These are phyloP conservation scores for Lepidochrysops patricia DNA, from an alignment of 2,888 invertebrate genomes.

Conservation along the genomic window DNA sequence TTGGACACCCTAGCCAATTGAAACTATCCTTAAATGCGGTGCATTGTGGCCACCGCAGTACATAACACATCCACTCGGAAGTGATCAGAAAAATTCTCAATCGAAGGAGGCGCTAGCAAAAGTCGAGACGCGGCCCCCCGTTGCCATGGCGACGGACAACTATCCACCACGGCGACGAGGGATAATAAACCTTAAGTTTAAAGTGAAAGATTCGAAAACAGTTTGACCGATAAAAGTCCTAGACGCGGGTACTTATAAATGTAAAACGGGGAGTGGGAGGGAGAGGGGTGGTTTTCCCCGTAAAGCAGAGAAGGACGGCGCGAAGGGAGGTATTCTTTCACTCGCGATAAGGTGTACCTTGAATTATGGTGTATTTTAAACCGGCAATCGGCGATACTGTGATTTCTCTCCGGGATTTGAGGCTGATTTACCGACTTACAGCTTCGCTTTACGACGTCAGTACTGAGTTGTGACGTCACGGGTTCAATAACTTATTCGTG, in stretches of 20 bases:
- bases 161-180: slow-evolving; percentile 19
- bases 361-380: slow-evolving; percentile 73
- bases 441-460: slow-evolving; percentile 20
- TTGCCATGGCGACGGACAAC: slow-evolving; percentile 44
- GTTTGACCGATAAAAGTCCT: not conserved
- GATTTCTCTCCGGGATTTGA: slow-evolving; percentile 41
- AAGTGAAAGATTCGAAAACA: slow-evolving; percentile 29
- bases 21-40: not conserved
- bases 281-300: slow-evolving; percentile 27
- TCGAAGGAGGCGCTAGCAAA: slow-evolving; percentile 56
- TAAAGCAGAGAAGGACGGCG: slow-evolving; percentile 27
- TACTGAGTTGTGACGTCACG: not conserved
- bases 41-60: slow-evolving; percentile 17
- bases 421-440: slow-evolving; percentile 32
- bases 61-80: slow-evolving; percentile 29
- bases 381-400: slow-evolving; percentile 47
- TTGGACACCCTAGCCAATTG: not conserved
- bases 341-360: slow-evolving; percentile 69
- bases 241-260: slow-evolving; percentile 67
- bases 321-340: slow-evolving; percentile 51
- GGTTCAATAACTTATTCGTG: not conserved
- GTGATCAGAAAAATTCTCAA: slow-evolving; percentile 54
- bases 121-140: slow-evolving; percentile 53
- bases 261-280: slow-evolving; percentile 54
- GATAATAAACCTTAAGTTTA: slow-evolving; percentile 30